Evolutionary conservation across 2,797 vertebrate species (phyloP), one percentile per base, ranked within the genome.

Genomic region (Gallinago solitaria): DNA sequence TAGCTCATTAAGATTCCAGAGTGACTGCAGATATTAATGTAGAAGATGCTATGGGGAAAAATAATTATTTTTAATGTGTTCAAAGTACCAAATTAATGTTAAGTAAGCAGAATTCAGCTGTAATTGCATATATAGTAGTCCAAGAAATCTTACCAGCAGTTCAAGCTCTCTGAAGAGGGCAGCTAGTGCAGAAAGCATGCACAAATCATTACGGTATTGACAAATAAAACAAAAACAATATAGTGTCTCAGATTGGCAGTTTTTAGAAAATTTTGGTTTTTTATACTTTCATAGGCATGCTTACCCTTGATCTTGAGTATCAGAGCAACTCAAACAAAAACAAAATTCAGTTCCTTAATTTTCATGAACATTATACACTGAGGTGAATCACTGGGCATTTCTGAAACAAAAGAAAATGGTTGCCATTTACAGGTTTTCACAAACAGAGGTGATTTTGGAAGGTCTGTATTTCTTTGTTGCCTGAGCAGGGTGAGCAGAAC

Each of bases 21-120:
- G 57, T 68, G 78, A 68, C 74, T 82, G 80, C 56, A 90, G 76
- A 82, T 92, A 90, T 45, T 83, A 67, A 83, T 64, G 83, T 69
- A 88, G 71, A 92, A 80, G 86, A 95, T 92, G 71, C 87, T 95
- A 39, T 16, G 35, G 93, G 83, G 83, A 41, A 83, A 96, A 96
- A 90, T 56, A 91, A 79, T 87, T 94, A 87, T 95, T 96, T 95
- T 91, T 83, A 83, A 89, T 96, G 76, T 94, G 68, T 84, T 95
- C 61, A 33, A 90, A 94, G 33, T 82, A 77, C 48, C 65, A 84
- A 91, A 74, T 82, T 89, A 63, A 93, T 80, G 75, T 70, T 90
- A 95, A 93, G 60, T 84, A 85, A 95, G 81, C 77, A 80, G 82
- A 88, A 92, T 94, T 83, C 33, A 54, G 75, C 78, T 68, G 48